A percentile compares a stretch with the other conserved stretches of the same genome.
These are phyloP conservation scores for Mustela nigripes DNA, from an alignment of 2,113 vertebrate species.

Conservation along the genomic window DNA sequence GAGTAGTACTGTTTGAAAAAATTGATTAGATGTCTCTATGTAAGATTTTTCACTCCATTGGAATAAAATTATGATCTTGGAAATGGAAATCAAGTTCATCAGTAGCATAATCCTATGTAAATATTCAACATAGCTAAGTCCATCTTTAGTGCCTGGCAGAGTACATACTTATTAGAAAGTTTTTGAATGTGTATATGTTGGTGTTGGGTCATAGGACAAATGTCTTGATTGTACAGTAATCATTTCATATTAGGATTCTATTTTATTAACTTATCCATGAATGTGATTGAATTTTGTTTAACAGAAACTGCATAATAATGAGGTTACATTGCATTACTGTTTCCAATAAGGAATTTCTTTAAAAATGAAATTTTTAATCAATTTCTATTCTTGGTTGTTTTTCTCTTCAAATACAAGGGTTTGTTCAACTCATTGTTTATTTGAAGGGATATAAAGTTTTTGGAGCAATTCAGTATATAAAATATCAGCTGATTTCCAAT, in stretches of 20 bases:
- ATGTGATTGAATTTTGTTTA: neutral
- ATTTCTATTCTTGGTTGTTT: neutral
- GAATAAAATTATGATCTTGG: neutral
- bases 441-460: neutral
- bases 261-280: neutral
- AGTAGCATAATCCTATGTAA: neutral
- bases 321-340: neutral
- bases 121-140: neutral
- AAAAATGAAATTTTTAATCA: constrained; percentile 29
- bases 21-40: neutral
- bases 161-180: neutral
- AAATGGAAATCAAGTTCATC: neutral
- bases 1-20: constrained; percentile 41
- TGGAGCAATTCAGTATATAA: neutral
- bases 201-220: neutral
- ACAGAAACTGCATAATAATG: neutral
- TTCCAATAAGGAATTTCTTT: neutral
- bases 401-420: neutral
- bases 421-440: neutral
- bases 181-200: neutral
- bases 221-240: neutral
- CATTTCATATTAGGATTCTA: neutral
- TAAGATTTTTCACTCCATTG: neutral
- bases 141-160: neutral
- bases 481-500: neutral